Evolutionary conservation across 2,113 vertebrate genomes (phyloP), one percentile per base, ranked within the genome.

Genomic region (Bufo gargarizans): DNA sequence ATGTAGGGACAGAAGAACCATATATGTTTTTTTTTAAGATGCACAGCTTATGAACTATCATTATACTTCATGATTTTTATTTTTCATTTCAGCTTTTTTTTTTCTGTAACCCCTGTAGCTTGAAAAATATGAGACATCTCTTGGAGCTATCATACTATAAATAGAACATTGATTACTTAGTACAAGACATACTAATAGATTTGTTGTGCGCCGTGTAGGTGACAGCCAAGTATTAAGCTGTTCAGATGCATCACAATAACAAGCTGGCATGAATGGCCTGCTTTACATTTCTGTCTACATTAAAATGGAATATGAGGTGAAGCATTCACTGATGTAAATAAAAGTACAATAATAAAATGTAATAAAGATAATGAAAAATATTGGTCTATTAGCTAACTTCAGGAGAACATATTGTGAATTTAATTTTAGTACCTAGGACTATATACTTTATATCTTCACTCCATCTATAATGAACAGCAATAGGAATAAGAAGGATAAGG

Each of bases 201-300:
- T 78, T 77, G 58, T 86, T 86, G 63, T 86, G 72, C 22, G 50
- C 74, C 7, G 11, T 49, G 74, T 78, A 86, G 74, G 45, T 86
- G 85, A 86, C 85, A 78, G 74, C 76, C 67, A 59, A 67, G 59
- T 50, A 78, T 86, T 65, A 78, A 78, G 59, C 43, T 53, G 76
- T 78, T 65, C 85, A 78, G 71, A 65, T 86, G 59, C 47, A 86
- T 77, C 74, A 78, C 59, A 86, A 86, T 86, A 86, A 86, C 76
- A 78, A 59, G 59, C 58, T 78, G 85, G 72, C 58, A 49, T 78
- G 45, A 86, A 78, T 65, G 72, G 72, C 12, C 74, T 78, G 12
- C 47, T 86, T 78, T 86, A 47, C 85, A 86, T 86, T 77, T 86
- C 85, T 67, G 20, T 86, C 58, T 65, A 74, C 13, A 78, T 78